Evolutionary conservation across 2,888 invertebrate genomes (phyloP), one percentile per base, ranked within the genome.

Genomic region (Pasiphila rectangulata): DNA sequence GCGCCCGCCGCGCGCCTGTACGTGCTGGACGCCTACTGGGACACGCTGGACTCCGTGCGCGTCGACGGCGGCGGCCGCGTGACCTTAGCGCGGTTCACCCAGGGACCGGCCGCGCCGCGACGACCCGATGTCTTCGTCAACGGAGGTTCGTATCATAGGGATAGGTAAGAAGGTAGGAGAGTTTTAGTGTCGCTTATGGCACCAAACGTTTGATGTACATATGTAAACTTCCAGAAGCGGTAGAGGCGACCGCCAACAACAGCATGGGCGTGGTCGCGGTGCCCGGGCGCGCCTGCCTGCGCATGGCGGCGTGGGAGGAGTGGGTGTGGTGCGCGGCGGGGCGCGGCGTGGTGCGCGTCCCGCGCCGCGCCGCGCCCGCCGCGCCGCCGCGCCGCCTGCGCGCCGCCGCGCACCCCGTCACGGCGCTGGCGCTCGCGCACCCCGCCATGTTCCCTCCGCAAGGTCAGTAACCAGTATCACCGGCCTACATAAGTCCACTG

Each of bases 21-120:
- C 87, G 95, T 95, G 94, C 92, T 94, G 6, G 97, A 97, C 83
- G 91, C 92, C n/a, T 95, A 95, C 75, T 91, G 92, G 57, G 91
- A 91, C 59, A 91, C 92, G 12, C 90, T 96, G 46, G 94, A 95
- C 78, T 92, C 92, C 27, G 90, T 92, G 38, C 83, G 89, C 9
- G 77, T 94, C 12, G 93, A 94, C 72, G 96, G 96, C 50, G 85
- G 87, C 40, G 93, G 92, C 62, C 87, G 94, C 25, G 69, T 63
- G 54, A 61, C 72, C 35, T 51, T 78, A 39, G 76, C 75, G 3
- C 41, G 48, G 21, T 83, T 84, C 72, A 56, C 60, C 49, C 64
- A 46, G 23, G 56, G 64, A 9, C 62, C 61, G 17, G 50, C 51
- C 10, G 2, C 30, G 6, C 51, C 56, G 17, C 56, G 12, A 56